Base-by-base conservation (phyloP, 2,888 invertebrate species). In the Odontomyia ornata region DNA sequence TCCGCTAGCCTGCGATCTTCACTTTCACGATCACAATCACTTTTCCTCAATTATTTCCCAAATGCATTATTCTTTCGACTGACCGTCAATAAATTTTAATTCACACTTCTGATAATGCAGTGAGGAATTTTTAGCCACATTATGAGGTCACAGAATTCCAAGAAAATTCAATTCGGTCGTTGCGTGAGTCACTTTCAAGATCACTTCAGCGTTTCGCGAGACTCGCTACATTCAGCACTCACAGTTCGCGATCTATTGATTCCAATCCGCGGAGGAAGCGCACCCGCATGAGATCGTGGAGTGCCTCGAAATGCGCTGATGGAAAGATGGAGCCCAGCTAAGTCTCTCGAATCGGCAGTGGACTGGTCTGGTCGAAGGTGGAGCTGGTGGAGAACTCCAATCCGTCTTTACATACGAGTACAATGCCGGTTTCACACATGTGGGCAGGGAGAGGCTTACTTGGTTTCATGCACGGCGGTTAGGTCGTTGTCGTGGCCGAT, bases 241-340 rank as follows among this genome's bases (percentile, higher is more conserved):
- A 36, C 21, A 9, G 11, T 47, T 23, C 69, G 69, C 69, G 65
- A 36, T 36, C 43, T n/a, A 18, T 18, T 21, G 47, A 28, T 25
- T 30, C 23, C 62, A 28, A 25, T 65, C n/a, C 65, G 27, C 69
- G 69, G 69, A 69, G 69, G 69, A 69, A 69, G 69, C 47, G 60
- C 47, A 69, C 69, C 69, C 69, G 69, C 69, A 25, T 47, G 36
- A 23, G 47, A 69, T 69, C 25, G 30, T 69, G 47, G 47, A 69
- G n/a, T 69, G 18, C 21, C n/a, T 69, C 25, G 47, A 25, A 46
- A 28, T 69, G 69, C 23, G 47, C 46, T 36, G 67, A 64, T n/a
- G 64, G 64, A 27, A 30, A 7, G 15, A 15, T 15, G n/a, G 18
- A 15, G 15, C 7, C 30, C 36, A 36, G 21, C 43, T 36, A 15